Base-by-base conservation (phyloP, 2,888 invertebrate species). In the Hydroisotoma schaefferi region DNA sequence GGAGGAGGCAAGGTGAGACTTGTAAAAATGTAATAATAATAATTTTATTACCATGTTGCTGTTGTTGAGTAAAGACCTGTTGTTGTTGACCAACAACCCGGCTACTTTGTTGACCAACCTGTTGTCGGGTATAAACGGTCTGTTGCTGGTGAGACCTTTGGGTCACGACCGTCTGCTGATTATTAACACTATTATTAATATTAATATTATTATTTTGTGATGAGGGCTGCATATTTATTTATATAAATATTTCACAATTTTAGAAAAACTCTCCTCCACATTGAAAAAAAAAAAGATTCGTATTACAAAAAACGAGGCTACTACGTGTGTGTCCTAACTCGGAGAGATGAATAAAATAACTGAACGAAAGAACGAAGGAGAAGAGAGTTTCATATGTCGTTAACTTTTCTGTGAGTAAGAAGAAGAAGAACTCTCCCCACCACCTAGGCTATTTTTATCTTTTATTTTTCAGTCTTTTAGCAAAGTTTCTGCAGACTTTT, bases 61-160 rank as follows among this genome's bases (percentile, higher is more conserved):
- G 57, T n/a, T 40, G 40, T n/a, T 56, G 55, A 18, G 44, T 49
- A 25, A 38, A 22, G 26, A 18, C 27, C 25, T 53, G 53, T 47
- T 46, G 47, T 40, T 57, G 49, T 28, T 44, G 57, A 25, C 43
- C 43, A 46, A 46, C 47, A 12, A 22, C 15, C 43, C 28, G 54
- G n/a, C n/a, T n/a, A n/a, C n/a, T n/a, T 10, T 43, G 47, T 15
- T 49, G 37, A 29, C n/a, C n/a, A n/a, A n/a, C n/a, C n/a, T 59
- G 46, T 83, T 78, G 49, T 90, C 77, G 76, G 88, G 87, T 73
- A 81, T 82, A 44, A 81, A 81, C 55, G 75, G 71, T 22, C 72
- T 69, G n/a, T 74, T 71, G 48, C 74, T 74, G 40, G 65, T 68
- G 49, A 78, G 80, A 48, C 78, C 25, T 22, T 15, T 20, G 12